Evolutionary conservation across 2,888 invertebrate species (phyloP), one percentile per base, ranked within the genome.

Genomic region (Oscheius sp.): DNA sequence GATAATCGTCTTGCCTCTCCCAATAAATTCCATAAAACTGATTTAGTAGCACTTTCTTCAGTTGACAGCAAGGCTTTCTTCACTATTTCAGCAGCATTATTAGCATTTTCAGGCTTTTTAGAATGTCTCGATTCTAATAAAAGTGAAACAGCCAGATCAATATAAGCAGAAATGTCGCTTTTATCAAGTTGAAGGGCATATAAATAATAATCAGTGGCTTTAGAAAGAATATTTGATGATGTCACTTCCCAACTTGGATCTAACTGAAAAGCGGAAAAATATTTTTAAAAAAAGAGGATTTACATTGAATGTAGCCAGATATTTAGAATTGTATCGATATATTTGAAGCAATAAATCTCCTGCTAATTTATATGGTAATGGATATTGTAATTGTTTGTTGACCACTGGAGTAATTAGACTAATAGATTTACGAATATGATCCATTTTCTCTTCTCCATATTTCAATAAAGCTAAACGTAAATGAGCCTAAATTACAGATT

Each of bases 21-120:
- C 27, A 81, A 9, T 5, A 77, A 45, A 6, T 73, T 72, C 81
- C 81, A 81, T 13, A 81, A 53, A 0, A 58, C 64, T 12, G 80
- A 78, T 7, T 76, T 72, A 6, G 76, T 64, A 1, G 70, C 18
- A 6, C 71, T 72, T 3, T 41, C 49, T 1, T 29, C 23, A 1
- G 77, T 77, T 21, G 76, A 45, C n/a, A 58, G 27, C 1, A 80
- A 35, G 0, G 77, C 74, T 41, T 75, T 72, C 21, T 74, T 74
- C 21, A 80, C 1, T 6, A 66, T 16, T n/a, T 66, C 58, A 27
- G 70, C 68, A 18, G 35, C 55, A 13, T 53, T 58, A n/a, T 49
- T 49, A 21, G 63, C 46, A 7, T 70, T 43, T 1, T 68, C 64
- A 5, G 45, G 16, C 29, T 77, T 72, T 12, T 75, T 70, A 12